Conservation (phyloP, 1,140 invertebrate genomes). For the Papilio xuthus region DNA sequence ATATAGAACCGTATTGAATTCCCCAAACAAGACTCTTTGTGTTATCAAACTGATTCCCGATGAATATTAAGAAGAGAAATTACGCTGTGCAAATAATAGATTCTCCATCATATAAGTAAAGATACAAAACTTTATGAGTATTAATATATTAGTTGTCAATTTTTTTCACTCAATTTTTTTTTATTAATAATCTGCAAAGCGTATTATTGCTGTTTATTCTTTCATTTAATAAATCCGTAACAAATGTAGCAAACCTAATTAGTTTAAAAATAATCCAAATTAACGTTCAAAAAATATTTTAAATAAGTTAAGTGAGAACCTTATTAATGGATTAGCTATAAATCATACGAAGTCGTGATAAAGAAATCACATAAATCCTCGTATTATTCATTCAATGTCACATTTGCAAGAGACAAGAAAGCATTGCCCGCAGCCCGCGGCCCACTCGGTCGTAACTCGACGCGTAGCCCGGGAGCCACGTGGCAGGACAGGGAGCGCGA, state of each 20-base stretch:
- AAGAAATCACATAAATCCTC: conserved; percentile 15
- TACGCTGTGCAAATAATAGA: too few relatives aligned
- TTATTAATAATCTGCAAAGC: too few relatives aligned
- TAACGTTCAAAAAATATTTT: not conserved
- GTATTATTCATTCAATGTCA: conserved; percentile 8
- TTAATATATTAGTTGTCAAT: too few relatives aligned
- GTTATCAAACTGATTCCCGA: too few relatives aligned
- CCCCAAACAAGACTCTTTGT: too few relatives aligned
- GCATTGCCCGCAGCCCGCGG: conserved; percentile 5
- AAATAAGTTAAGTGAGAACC: not conserved
- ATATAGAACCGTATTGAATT: too few relatives aligned
- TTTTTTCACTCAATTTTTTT: too few relatives aligned
- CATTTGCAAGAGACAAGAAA: conserved; percentile 20
- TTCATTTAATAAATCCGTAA: not conserved
- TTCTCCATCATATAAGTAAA: too few relatives aligned
- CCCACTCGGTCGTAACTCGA: conserved; percentile 15
- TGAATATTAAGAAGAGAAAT: too few relatives aligned
- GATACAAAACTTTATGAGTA: too few relatives aligned
- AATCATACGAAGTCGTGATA: not conserved
- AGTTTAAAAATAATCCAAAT: not conserved
- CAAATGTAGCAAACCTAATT: not conserved
- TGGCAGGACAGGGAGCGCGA: conserved; percentile 4
- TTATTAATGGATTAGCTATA: not conserved
- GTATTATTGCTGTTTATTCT: not conserved
- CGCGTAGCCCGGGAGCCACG: conserved; percentile 23